phyloP scores from a whole-genome alignment of 2,888 invertebrate genomes.

The Theretra japonica region DNA sequence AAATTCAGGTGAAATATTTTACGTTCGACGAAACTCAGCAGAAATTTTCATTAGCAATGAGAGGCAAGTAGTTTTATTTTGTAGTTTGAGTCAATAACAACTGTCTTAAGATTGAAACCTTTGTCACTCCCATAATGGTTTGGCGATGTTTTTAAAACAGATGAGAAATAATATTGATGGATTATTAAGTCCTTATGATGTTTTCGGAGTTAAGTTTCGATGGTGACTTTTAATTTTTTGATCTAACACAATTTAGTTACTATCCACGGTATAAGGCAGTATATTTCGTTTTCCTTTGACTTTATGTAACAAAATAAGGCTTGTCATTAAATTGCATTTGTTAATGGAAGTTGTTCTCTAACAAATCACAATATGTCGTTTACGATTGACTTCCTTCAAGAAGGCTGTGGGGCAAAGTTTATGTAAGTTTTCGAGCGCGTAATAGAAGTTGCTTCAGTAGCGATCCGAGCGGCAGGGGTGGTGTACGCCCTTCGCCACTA shows the following conservation, averaged over 20 bases:
- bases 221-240: too few relatives aligned
- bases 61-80: not conserved
- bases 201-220: too few relatives aligned
- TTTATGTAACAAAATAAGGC: not conserved
- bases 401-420: constrained; percentile 4
- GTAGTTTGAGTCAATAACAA: not conserved
- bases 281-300: not conserved
- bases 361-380: not conserved
- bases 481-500: constrained; percentile 56
- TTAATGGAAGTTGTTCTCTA: not conserved
- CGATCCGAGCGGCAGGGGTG: constrained; percentile 51
- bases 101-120: not conserved
- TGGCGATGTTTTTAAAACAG: not conserved
- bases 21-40: not conserved
- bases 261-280: too few relatives aligned
- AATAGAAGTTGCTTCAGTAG: constrained; percentile 53
- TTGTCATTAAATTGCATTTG: not conserved
- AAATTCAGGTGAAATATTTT: not conserved
- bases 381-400: not conserved
- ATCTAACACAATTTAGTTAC: too few relatives aligned
- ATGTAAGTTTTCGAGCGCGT: not conserved
- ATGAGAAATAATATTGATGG: too few relatives aligned
- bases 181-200: too few relatives aligned
- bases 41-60: not conserved
- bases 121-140: not conserved